Base-by-base conservation (phyloP, 2,113 vertebrate genomes). In the Hiodon tergisus region DNA sequence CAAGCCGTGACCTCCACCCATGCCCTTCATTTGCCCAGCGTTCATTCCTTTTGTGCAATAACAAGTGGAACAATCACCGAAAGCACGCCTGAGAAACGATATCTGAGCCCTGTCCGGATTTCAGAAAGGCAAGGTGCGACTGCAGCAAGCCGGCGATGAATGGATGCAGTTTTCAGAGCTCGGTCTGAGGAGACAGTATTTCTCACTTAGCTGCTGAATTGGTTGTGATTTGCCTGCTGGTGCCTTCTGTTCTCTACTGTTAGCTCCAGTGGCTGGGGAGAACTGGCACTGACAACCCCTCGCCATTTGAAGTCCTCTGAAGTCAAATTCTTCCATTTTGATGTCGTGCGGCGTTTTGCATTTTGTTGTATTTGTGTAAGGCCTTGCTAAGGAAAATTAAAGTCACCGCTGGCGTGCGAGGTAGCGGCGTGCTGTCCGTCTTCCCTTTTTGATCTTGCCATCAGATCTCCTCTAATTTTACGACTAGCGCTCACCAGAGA, bases 221-320 rank as follows among this genome's bases (percentile, higher is more conserved):
- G 85, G 86, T 83, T 89, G 79, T 87, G 86, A 89, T 86, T 82
- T 83, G 82, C 83, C 88, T 87, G 83, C 81, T 82, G 82, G 80
- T 85, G 82, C 85, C 87, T 88, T 90, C 88, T 88, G 89, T 90
- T 91, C 86, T 89, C 80, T 81, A 78, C 78, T 71, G 70, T 83
- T 77, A 70, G 78, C 85, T 86, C 84, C 82, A 79, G 60, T 73
- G 86, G 85, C 85, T 78, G 72, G 73, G 70, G 69, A n/a, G 54
- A 62, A 69, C 75, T 58, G 14, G 79, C 83, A 78, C 80, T 82
- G 85, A 86, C 87, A 82, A 80, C 85, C 87, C 87, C 76, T 85
- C 85, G 67, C 83, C 83, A 86, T 87, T 84, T 86, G 78, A 87
- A 89, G 84, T 83, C 87, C 90, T 91, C 86, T 90, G 87, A 90